phyloP scores from a whole-genome alignment of 2,797 vertebrate species.

The Eulemur rubriventer region DNA sequence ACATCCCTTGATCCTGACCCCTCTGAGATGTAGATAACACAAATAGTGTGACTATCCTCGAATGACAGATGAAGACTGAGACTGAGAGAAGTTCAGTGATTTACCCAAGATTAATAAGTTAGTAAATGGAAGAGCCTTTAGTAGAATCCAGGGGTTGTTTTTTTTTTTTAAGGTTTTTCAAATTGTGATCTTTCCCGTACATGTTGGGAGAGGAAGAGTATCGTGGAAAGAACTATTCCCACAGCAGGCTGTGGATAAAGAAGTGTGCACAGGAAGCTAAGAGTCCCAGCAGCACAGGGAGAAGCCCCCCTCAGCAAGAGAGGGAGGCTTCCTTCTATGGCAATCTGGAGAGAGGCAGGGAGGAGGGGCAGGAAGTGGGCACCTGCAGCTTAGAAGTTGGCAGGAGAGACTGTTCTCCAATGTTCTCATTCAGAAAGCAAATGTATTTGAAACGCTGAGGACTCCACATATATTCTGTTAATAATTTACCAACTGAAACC shows the following conservation, averaged over 20 bases:
- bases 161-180: neutral
- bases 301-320: neutral
- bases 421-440: constrained; percentile 71
- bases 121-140: neutral
- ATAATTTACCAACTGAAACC: constrained; percentile 79
- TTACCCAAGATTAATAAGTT: constrained; percentile 54
- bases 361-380: neutral
- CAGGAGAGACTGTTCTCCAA: constrained; percentile 54
- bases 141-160: neutral
- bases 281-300: neutral
- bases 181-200: constrained; percentile 11
- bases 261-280: neutral
- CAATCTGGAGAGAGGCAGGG: fast-evolving
- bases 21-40: neutral
- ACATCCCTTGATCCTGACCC: neutral
- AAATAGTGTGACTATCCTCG: neutral
- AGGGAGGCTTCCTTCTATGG: neutral
- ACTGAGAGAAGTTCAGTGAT: neutral
- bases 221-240: neutral
- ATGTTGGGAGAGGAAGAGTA: neutral
- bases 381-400: neutral
- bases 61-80: neutral
- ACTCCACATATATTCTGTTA: constrained; percentile 74
- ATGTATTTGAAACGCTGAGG: constrained; percentile 73
- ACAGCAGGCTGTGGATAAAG: neutral